Base-by-base conservation (phyloP, 1,140 invertebrate species). In the Steinernema feltiae region DNA sequence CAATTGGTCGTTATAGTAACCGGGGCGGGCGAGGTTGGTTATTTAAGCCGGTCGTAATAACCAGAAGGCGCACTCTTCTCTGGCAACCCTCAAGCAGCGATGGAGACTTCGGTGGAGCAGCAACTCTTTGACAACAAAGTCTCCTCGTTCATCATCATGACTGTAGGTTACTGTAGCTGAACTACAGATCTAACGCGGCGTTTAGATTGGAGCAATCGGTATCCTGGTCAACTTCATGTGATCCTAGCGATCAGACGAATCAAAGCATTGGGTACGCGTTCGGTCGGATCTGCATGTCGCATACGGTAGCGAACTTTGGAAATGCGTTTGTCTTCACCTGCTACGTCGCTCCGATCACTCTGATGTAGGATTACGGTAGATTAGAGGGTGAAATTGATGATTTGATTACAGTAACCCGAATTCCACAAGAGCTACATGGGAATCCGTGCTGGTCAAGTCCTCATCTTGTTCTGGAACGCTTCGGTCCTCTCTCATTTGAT, bases 241-340 rank as follows among this genome's bases (percentile, higher is more conserved):
- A 63, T 63, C 24, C 24, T 63, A 27, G 53, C 53, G 2, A 7
- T 63, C 3, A 15, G 53, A n/a, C 53, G 53, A 3, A 7, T 63
- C 2, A 63, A 63, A 27, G 24, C 53, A 7, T 63, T 27, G 53
- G 53, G 7, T 63, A 63, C 53, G 53, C 53, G 7, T 63, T 63
- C 24, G 53, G 53, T 15, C 7, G 15, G 24, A 63, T 63, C 53
- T 63, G 53, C 53, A 63, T 63, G 53, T 63, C 53, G 12, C 53
- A 63, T 27, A 63, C 53, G 53, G 53, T 63, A 17, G 53, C 53
- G 7, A 63, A 63, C 53, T 63, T 63, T 27, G 53, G 53, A 17
- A 63, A 63, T 21, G 53, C 53, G 15, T 63, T 63, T 27, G 53
- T 63, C 53, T 63, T 63, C 53, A 63, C 12, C 53, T 63, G 53